Evolutionary conservation across 2,797 vertebrate species (phyloP), one percentile per base, ranked within the genome.

Genomic region (Pseudomugil tenellus): DNA sequence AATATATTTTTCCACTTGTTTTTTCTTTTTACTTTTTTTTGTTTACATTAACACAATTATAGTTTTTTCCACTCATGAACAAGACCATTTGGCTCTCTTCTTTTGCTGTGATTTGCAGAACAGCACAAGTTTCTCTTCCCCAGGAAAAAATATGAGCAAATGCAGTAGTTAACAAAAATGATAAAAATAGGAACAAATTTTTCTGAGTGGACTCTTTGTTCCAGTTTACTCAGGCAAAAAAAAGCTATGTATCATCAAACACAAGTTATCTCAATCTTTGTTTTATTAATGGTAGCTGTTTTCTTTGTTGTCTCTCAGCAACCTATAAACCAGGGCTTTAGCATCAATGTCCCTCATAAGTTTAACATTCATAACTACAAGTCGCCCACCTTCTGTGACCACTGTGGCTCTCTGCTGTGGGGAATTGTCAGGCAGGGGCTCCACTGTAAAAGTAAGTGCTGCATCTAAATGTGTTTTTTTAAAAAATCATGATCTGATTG

Each of bases 301-400:
- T 69, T 97, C 97, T n/a, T n/a, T n/a, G n/a, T n/a, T n/a, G n/a
- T n/a, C n/a, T n/a, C n/a, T n/a, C n/a, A n/a, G n/a, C n/a, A n/a
- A n/a, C n/a, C n/a, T n/a, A n/a, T n/a, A n/a, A n/a, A n/a, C 19
- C 97, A 98, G 89, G 94, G 98, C 74, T 99, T 99, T 93, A 99
- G 97, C 74, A 96, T 99, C 86, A 99, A 99, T 92, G 96, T 99
- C 95, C 97, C 98, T 83, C 98, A 99, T 87, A 99, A 98, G 92
- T 99, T 99, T 84, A 96, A 96, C 76, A 98, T 98, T 91, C 97
- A 99, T 93, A 99, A 96, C 95, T 99, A 97, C 92, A 99, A 98
- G 94, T 97, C 98, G 55, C 98, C 97, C 80, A 99, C 97, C 53
- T 99, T 99, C 95, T 99, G 98, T 62, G 97, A 99, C 92, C 98